These are phyloP conservation scores for Lymantria dispar DNA, from an alignment of 2,888 invertebrate genomes.

Conservation along the genomic window DNA sequence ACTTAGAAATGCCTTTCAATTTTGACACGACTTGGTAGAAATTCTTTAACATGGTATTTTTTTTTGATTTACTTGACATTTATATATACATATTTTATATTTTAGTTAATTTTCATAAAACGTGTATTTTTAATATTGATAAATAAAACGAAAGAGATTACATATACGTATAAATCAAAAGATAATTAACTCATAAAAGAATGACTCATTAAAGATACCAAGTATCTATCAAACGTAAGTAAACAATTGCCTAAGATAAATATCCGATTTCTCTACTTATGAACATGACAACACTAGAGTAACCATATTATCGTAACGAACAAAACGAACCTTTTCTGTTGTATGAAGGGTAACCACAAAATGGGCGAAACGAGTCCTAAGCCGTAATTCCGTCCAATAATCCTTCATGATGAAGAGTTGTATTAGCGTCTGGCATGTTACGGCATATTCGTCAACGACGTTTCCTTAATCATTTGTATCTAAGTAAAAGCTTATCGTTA, in stretches of 20 bases:
- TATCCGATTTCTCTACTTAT: constrained; percentile 1
- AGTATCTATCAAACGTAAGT: not conserved
- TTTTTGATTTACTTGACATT: too few relatives aligned
- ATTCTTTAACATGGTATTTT: too few relatives aligned
- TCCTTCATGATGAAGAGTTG: constrained; percentile 59
- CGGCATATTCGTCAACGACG: constrained; percentile 52
- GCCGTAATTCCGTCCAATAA: constrained; percentile 42
- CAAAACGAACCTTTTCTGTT: constrained; percentile 46
- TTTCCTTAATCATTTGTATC: constrained; percentile 60
- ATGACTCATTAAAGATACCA: not conserved
- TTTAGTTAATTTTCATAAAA: too few relatives aligned
- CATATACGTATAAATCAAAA: not conserved
- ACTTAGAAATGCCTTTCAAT: too few relatives aligned
- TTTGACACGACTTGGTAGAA: too few relatives aligned
- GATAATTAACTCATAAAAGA: not conserved
- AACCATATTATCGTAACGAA: constrained; percentile 12
- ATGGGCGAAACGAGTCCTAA: constrained; percentile 29
- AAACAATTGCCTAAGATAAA: not conserved
- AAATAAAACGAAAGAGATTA: too few relatives aligned
- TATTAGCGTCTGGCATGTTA: constrained; percentile 55
- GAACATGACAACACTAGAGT: constrained; percentile 5
- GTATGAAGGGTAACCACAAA: constrained; percentile 44
- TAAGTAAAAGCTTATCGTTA: constrained; percentile 32
- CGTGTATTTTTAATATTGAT: too few relatives aligned
- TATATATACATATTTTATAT: too few relatives aligned